Conservation (phyloP, 1,140 invertebrate genomes). For the Phthorimaea operculella region DNA sequence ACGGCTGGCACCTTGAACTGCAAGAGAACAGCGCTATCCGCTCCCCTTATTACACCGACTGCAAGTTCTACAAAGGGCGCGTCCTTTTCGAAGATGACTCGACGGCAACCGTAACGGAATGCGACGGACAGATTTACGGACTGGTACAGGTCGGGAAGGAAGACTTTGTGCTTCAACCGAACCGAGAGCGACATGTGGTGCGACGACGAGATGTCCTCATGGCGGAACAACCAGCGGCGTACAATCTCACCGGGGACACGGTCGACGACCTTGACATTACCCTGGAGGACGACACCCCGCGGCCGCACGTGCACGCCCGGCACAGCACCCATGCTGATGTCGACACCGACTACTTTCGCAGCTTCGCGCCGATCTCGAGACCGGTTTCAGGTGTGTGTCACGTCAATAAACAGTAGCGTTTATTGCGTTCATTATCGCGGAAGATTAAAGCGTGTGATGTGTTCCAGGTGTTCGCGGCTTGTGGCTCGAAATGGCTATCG, state of each 20-base stretch:
- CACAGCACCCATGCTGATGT: slow-evolving; percentile 23
- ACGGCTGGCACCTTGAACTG: slow-evolving; percentile 53
- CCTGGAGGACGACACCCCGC: slow-evolving; percentile 36
- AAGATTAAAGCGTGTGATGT: not conserved
- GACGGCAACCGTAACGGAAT: slow-evolving; percentile 52
- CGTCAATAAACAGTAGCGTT: not conserved
- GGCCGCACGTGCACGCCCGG: slow-evolving; percentile 29
- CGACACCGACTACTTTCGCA: slow-evolving; percentile 39
- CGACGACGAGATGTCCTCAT: slow-evolving; percentile 45
- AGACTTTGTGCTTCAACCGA: slow-evolving; percentile 53
- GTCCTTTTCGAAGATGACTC: slow-evolving; percentile 42
- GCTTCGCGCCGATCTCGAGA: slow-evolving; percentile 36
- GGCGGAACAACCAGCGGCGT: slow-evolving; percentile 36
- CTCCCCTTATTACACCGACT: slow-evolving; percentile 55
- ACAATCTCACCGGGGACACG: slow-evolving; percentile 56
- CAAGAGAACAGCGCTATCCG: slow-evolving; percentile 52
- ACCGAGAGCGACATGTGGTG: slow-evolving; percentile 33
- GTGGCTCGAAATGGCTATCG: slow-evolving; percentile 78
- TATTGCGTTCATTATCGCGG: not conserved
- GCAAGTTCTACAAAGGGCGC: slow-evolving; percentile 52
- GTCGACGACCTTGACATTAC: slow-evolving; percentile 54
- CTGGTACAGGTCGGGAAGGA: slow-evolving; percentile 48
- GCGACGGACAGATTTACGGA: slow-evolving; percentile 51
- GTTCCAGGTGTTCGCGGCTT: slow-evolving; percentile 53
- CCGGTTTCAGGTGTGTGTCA: slow-evolving; percentile 51